Percentiles rank a stretch among this genome's conserved stretches.
Evolutionary conservation across 64 coral and sea anemone species (phyloP).

Genomic region (Stichodactyla helianthus): DNA sequence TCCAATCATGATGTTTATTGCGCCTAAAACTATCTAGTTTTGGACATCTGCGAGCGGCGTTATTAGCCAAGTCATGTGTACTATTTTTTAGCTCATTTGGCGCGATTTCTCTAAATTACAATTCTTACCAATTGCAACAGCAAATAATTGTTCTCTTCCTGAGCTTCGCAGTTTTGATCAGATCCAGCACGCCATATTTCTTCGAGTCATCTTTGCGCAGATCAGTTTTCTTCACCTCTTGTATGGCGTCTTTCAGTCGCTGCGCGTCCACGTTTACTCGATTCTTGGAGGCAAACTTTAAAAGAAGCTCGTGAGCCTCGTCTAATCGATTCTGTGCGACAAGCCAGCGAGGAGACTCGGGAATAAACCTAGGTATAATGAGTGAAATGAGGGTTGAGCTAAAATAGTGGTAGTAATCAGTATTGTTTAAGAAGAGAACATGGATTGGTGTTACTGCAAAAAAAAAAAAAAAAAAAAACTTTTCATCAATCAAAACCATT

Average conservation of each 20-base stretch:
- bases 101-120: background rate
- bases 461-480: too few species aligned
- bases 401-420: too few species aligned
- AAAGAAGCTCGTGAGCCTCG: constrained; percentile 58
- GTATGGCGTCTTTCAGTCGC: constrained; percentile 46
- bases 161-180: constrained; percentile 61
- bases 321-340: constrained; percentile 77
- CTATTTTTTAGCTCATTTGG: too few species aligned
- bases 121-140: constrained; percentile 59
- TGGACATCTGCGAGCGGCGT: too few species aligned
- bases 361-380: constrained; percentile 45
- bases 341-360: constrained; percentile 84
- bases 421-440: too few species aligned
- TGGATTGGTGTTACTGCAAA: too few species aligned
- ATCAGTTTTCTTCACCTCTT: constrained; percentile 50
- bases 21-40: too few species aligned
- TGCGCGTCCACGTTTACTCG: constrained; percentile 39
- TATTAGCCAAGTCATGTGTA: too few species aligned
- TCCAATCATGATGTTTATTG: too few species aligned
- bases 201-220: constrained; percentile 10
- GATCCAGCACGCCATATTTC: constrained; percentile 51
- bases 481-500: too few species aligned
- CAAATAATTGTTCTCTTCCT: constrained; percentile 87
- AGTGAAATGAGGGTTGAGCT: too few species aligned
- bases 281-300: constrained; percentile 68